A percentile compares a stretch with the other conserved stretches of the same genome.
Evolutionary conservation across 2,113 vertebrate genomes (phyloP).

Genomic region (Climacteris rufus): DNA sequence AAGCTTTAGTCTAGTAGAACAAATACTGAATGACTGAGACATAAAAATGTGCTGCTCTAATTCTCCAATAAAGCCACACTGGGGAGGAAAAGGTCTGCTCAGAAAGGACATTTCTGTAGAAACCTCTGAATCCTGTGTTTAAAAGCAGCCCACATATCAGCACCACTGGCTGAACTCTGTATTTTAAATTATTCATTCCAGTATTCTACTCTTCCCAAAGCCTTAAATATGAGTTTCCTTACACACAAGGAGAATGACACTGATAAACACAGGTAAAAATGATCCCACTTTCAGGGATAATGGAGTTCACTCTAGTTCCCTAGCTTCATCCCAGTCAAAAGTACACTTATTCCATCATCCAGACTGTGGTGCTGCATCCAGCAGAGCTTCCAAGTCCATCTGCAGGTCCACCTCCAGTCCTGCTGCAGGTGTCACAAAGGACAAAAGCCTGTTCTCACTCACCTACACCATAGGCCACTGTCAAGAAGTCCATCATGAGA

Average conservation of each 20-base stretch:
- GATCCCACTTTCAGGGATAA: neutral
- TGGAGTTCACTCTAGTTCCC: neutral
- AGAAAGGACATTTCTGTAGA: neutral
- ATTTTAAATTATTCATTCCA: neutral
- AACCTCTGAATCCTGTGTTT: neutral
- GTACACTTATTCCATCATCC: neutral
- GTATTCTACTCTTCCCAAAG: neutral
- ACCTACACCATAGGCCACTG: constrained; percentile 90
- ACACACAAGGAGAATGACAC: neutral
- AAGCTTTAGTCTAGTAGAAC: neutral
- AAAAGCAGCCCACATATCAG: neutral
- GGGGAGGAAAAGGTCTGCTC: neutral
- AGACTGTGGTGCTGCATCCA: rapidly evolving
- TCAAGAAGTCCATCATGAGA: constrained; percentile 94
- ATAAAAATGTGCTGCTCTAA: neutral
- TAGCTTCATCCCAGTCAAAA: neutral
- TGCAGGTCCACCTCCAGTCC: too few relatives aligned
- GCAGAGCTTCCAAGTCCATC: neutral
- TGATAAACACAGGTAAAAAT: neutral
- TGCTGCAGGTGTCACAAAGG: neutral
- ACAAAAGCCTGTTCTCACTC: neutral
- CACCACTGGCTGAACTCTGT: neutral
- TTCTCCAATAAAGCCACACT: neutral
- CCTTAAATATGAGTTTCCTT: neutral
- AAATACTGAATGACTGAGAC: neutral